Evolutionary conservation across 2,888 invertebrate genomes (phyloP).

Genomic region (Cryptosula pallasiana): DNA sequence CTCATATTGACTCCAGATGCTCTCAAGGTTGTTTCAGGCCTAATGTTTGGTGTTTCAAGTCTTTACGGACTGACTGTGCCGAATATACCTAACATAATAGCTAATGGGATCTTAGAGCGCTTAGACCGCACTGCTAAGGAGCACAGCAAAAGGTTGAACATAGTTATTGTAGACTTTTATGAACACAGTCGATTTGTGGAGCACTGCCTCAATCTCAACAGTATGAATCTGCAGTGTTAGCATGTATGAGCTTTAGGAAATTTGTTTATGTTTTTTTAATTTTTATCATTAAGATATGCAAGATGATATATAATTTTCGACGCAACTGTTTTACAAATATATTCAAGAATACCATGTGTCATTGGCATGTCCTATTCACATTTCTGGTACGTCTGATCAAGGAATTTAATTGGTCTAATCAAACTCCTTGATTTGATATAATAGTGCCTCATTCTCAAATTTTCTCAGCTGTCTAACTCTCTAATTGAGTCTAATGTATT

Average conservation of each 20-base stretch:
- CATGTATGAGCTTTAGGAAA: too few species aligned
- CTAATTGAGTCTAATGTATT: too few species aligned
- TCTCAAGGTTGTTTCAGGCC: background rate
- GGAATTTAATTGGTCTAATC: too few species aligned
- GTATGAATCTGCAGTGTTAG: background rate
- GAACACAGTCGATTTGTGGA: slow-evolving; percentile 21
- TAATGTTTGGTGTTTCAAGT: slow-evolving; percentile 2
- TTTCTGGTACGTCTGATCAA: too few species aligned
- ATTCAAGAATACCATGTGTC: too few species aligned
- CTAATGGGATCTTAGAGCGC: background rate
- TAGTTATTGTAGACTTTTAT: slow-evolving; percentile 23
- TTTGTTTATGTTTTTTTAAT: background rate
- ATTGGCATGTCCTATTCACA: too few species aligned
- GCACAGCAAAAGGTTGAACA: background rate
- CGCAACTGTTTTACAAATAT: too few species aligned
- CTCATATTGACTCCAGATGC: slow-evolving; percentile 21
- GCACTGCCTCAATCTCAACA: slow-evolving; percentile 5
- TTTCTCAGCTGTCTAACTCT: too few species aligned
- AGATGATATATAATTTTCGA: too few species aligned
- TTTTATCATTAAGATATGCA: too few species aligned
- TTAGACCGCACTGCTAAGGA: background rate
- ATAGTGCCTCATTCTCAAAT: too few species aligned
- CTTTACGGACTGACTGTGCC: slow-evolving; percentile 15
- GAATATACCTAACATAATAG: background rate
- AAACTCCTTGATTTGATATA: too few species aligned